Conservation (phyloP, 2,888 invertebrate species). For the Machimus rusticus region DNA sequence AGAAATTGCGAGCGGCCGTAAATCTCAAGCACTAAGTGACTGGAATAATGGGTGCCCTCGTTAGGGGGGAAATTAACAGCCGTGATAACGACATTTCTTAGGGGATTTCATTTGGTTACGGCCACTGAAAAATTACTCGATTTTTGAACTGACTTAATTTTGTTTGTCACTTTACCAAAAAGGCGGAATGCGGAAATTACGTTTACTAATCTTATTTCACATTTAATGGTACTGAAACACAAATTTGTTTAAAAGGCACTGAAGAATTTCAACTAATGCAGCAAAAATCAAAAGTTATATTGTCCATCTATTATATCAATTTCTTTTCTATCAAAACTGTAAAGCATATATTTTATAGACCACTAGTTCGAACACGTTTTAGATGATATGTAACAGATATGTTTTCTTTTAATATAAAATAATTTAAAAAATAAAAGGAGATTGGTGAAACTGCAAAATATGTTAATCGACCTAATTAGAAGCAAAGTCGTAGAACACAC, state of each 20-base stretch:
- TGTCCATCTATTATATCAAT: too few species aligned
- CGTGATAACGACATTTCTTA: background rate
- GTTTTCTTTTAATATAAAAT: too few species aligned
- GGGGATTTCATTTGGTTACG: background rate
- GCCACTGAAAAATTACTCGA: background rate
- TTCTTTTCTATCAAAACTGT: too few species aligned
- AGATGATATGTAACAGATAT: too few species aligned
- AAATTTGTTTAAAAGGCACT: background rate
- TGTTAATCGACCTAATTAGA: too few species aligned
- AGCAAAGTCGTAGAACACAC: too few species aligned
- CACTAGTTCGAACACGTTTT: too few species aligned
- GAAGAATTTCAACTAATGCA: too few species aligned
- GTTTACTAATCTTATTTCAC: background rate
- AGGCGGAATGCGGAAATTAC: background rate
- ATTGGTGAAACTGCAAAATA: too few species aligned
- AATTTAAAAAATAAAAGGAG: too few species aligned
- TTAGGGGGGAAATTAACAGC: background rate
- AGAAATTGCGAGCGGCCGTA: background rate
- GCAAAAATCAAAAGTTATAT: too few species aligned
- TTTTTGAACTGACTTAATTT: background rate
- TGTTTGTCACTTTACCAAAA: background rate
- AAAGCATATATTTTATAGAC: too few species aligned
- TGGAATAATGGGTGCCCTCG: background rate
- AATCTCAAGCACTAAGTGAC: background rate
- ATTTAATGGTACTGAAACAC: background rate